Evolutionary conservation across 1,140 invertebrate species (phyloP).

Genomic region (Anastatus disparis): DNA sequence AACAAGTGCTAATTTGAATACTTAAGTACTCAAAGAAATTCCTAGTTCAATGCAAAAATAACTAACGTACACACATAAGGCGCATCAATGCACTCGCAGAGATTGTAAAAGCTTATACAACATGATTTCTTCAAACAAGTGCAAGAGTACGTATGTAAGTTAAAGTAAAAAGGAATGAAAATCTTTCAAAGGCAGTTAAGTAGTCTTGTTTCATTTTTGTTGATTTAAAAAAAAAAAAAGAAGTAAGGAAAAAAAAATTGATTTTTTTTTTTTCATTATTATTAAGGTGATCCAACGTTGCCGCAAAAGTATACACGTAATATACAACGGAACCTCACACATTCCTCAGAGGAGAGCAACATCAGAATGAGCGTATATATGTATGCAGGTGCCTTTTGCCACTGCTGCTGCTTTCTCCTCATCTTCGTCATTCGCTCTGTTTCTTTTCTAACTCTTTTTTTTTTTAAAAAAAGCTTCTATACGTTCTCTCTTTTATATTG

Average conservation of each 20-base stretch:
- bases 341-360: too few species aligned
- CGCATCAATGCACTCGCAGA: neutral
- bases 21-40: neutral
- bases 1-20: neutral
- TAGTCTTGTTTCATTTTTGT: too few species aligned
- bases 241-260: too few species aligned
- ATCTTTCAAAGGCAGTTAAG: conserved; percentile 26
- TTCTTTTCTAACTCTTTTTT: conserved; percentile 13
- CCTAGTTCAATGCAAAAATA: neutral
- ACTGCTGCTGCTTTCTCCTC: conserved; percentile 43
- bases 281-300: neutral
- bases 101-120: too few species aligned
- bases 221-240: too few species aligned
- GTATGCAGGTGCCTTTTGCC: conserved; percentile 21
- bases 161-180: neutral
- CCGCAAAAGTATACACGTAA: conserved; percentile 6
- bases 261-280: neutral
- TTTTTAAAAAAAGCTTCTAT: too few species aligned
- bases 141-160: neutral
- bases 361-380: too few species aligned
- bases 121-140: too few species aligned
- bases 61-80: too few species aligned
- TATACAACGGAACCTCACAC: conserved; percentile 43
- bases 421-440: conserved; percentile 42
- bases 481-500: conserved; percentile 19